phyloP scores from a whole-genome alignment of 1,140 invertebrate genomes.

The Callitettix versicolor region DNA sequence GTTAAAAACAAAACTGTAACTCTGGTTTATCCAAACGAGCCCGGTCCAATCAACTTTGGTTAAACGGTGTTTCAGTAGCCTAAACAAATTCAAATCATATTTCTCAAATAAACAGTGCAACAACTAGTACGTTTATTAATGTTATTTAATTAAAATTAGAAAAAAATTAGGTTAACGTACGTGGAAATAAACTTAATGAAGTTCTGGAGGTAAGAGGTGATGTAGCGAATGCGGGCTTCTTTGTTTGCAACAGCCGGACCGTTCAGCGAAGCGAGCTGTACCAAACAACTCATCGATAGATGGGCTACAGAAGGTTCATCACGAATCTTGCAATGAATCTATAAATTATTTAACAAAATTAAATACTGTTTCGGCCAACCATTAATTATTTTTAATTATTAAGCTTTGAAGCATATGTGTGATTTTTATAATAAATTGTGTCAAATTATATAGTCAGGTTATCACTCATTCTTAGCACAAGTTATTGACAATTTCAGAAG shows the following conservation, averaged over 20 bases:
- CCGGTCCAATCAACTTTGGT: too few relatives aligned
- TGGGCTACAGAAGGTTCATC: constrained; percentile 60
- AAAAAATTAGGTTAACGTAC: too few relatives aligned
- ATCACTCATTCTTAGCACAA: background rate
- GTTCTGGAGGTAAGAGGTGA: constrained; percentile 55
- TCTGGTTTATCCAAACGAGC: too few relatives aligned
- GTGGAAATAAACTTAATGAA: constrained; percentile 54
- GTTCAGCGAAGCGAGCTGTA: constrained; percentile 69
- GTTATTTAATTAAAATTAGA: too few relatives aligned
- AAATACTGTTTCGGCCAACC: too few relatives aligned
- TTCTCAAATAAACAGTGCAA: too few relatives aligned
- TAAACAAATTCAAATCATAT: too few relatives aligned
- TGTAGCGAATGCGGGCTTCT: constrained; percentile 52
- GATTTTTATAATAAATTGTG: background rate
- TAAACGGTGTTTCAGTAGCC: too few relatives aligned
- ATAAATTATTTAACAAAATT: constrained; percentile 21
- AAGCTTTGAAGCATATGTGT: background rate
- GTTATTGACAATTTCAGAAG: background rate
- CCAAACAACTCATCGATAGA: constrained; percentile 65
- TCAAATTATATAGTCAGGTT: background rate
- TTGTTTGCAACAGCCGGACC: constrained; percentile 50
- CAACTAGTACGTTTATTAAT: too few relatives aligned
- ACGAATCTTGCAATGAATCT: constrained; percentile 72
- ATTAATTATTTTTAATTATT: too few relatives aligned
- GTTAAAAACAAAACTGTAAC: too few relatives aligned